Base-by-base conservation (phyloP, 2,888 invertebrate species). In the Cheilosia vernalis region DNA sequence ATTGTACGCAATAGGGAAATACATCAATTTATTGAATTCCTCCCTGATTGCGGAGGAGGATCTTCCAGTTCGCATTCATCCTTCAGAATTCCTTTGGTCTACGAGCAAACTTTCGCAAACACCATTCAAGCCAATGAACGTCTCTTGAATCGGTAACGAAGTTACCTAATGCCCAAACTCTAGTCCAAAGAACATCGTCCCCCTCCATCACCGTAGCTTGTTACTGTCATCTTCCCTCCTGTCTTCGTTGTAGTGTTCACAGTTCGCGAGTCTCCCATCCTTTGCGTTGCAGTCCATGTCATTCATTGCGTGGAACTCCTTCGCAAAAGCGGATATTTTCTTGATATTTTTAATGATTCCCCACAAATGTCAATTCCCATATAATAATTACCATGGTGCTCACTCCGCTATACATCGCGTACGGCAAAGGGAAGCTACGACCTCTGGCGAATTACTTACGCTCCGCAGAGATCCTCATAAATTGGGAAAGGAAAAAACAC, bases 381-480 rank as follows among this genome's bases (percentile, higher is more conserved):
- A 69, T 79, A 84, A 74, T 79, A 84, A 84, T 79, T 79, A 78
- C 67, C 77, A 72, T 73, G 53, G 58, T 30, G 58, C 58, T 37
- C 10, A 47, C 55, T 27, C 67, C 30, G 5, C 27, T n/a, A 21
- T 21, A 42, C 53, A 72, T 61, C 66, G 63, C 27, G 6, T 53
- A 58, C 13, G 44, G 24, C 17, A 9, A 27, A 33, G 17, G 19
- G 15, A 30, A 51, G 6, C 27, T 6, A 66, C 33, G 53, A 76
- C 73, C 67, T 69, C 63, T 70, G 51, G 63, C 53, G 56, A 80
- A 55, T 76, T 85, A 69, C 72, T 80, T 76, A 85, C 76, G 66
- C 84, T 51, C 66, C 42, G 42, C 49, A 42, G 10, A 66, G 63
- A 85, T 76, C 64, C 66, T 70, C 63, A 44, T 66, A 84, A 80